Evolutionary conservation across 2,888 invertebrate species (phyloP), one percentile per base, ranked within the genome.

Genomic region (Hemicrepidius hirtus): DNA sequence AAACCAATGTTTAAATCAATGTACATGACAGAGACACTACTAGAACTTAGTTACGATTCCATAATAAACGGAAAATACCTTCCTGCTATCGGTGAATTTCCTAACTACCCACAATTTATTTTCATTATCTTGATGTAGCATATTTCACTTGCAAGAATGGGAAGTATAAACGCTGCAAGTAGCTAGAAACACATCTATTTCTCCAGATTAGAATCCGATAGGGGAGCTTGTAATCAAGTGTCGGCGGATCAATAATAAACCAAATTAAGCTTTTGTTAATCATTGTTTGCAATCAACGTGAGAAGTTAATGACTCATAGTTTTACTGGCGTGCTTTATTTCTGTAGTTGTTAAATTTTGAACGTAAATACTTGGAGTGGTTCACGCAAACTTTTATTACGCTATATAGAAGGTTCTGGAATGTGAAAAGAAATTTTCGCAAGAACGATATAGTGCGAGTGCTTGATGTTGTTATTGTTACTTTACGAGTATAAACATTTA

Each of bases 301-400:
- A 62, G 50, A 68, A 60, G 60, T 68, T 60, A 62, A 68, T 62
- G 49, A 68, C 66, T 64, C 66, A 66, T 68, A 62, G 46, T 50
- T 49, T 35, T 50, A 20, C 21, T 68, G 40, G 68, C 68, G 68
- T 68, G 66, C 24, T 13, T 55, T 32, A 20, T 18, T 60, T 24
- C 18, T 68, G 18, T 6, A 24, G 49, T 50, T 57, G 62, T 53
- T 62, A 67, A 44, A 9, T 41, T 59, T 18, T 24, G 13, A 67
- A 67, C 57, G 55, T 46, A 32, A 10, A 32, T 32, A 50, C 32
- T n/a, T n/a, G n/a, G n/a, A 32, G 24, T 37, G 44, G 35, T 62
- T 49, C 60, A 68, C 62, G 50, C 68, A 68, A 62, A 50, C 18
- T 35, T 41, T 57, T 55, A 41, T 68, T 59, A 20, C 18, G 20